Conservation (phyloP, 2,888 invertebrate genomes). For the Limnephilus auricula region DNA sequence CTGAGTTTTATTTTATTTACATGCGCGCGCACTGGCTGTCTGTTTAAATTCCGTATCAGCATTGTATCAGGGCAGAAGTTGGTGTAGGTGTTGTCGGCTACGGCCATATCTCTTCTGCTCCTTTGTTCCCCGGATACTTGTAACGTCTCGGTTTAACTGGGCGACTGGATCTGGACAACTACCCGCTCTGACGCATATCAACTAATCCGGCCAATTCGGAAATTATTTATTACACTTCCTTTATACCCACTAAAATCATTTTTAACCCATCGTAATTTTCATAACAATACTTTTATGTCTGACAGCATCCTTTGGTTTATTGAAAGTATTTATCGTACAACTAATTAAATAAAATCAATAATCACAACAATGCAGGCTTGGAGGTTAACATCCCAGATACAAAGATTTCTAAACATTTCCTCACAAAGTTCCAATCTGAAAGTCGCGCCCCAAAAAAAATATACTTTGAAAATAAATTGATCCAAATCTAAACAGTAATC, state of each 20-base stretch:
- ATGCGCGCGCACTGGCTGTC: slow-evolving; percentile 59
- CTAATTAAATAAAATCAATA: not conserved
- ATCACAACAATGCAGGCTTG: not conserved
- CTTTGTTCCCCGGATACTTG: slow-evolving; percentile 54
- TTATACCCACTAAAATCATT: not conserved
- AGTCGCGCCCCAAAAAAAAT: not conserved
- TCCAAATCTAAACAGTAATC: too few relatives aligned
- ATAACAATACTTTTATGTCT: too few relatives aligned
- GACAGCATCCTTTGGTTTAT: not conserved
- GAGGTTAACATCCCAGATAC: not conserved
- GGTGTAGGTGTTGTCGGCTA: slow-evolving; percentile 58
- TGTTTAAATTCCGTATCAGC: slow-evolving; percentile 64
- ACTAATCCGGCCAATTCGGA: slow-evolving; percentile 10
- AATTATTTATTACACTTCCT: not conserved
- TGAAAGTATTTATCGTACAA: not conserved
- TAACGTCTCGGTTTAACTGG: slow-evolving; percentile 43
- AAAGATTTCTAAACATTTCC: not conserved
- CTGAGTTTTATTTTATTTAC: slow-evolving; percentile 59
- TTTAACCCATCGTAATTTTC: too few relatives aligned
- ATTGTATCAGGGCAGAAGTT: slow-evolving; percentile 60
- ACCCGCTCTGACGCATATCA: slow-evolving; percentile 12
- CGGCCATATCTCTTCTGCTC: slow-evolving; percentile 52
- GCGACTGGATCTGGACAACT: not conserved
- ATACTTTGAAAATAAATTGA: too few relatives aligned
- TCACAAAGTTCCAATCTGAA: not conserved